phyloP scores from a whole-genome alignment of 2,888 invertebrate species.

The Drosophila atripex region DNA sequence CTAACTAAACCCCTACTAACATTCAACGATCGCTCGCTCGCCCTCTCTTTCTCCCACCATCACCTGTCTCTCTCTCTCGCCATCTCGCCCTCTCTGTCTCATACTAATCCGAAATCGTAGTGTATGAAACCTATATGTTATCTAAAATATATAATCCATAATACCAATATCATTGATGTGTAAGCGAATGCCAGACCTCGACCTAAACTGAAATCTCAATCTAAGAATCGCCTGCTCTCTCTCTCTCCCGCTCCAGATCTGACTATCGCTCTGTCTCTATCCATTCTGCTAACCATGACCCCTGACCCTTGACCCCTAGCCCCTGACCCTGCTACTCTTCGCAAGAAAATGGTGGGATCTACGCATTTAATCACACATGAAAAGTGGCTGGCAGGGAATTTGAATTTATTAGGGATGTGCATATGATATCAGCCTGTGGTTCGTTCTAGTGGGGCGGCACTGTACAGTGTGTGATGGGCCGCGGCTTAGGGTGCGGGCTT shows the following conservation, averaged over 20 bases:
- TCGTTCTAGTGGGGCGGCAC: slow-evolving; percentile 25
- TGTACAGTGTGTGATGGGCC: slow-evolving; percentile 9
- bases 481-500: slow-evolving; percentile 21
- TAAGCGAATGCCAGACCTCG: slow-evolving; percentile 51
- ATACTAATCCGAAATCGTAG: slow-evolving; percentile 34
- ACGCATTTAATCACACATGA: slow-evolving; percentile 7
- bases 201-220: slow-evolving; percentile 25
- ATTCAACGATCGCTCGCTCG: slow-evolving; percentile 30
- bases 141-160: slow-evolving; percentile 25
- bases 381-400: slow-evolving; percentile 10
- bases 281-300: slow-evolving; percentile 2
- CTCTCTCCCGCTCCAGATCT: slow-evolving; percentile 30
- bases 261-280: slow-evolving; percentile 18
- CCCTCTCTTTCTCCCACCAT: slow-evolving; percentile 5
- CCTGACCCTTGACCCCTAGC: background rate
- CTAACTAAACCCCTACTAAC: slow-evolving; percentile 25
- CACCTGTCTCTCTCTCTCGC: slow-evolving; percentile 9
- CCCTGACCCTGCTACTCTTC: background rate
- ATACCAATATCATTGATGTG: slow-evolving; percentile 48
- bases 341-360: background rate
- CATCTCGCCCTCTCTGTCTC: slow-evolving; percentile 5
- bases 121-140: slow-evolving; percentile 45
- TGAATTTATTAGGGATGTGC: slow-evolving; percentile 13
- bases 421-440: slow-evolving; percentile 11
- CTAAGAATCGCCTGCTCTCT: slow-evolving; percentile 40